phyloP scores from a whole-genome alignment of 2,888 invertebrate genomes.

The Boloria euphrosyne region DNA sequence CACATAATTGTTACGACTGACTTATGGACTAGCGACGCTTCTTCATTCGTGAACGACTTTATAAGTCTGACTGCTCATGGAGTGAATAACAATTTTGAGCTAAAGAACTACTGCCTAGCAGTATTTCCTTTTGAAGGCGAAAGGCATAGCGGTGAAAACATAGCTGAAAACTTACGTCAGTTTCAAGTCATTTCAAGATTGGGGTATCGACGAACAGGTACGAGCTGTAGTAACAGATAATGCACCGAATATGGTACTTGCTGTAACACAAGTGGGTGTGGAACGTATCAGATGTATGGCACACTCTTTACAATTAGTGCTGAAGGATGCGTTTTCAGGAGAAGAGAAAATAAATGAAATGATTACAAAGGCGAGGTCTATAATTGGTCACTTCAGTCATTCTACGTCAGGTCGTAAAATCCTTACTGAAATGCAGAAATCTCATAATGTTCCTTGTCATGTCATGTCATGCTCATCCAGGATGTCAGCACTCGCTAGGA shows the following conservation, averaged over 20 bases:
- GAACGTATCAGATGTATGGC: constrained; percentile 31
- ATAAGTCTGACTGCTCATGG: constrained; percentile 39
- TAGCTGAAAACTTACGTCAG: constrained; percentile 37
- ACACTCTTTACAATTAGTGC: constrained; percentile 40
- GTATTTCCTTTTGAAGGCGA: constrained; percentile 43
- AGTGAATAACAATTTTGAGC: constrained; percentile 38
- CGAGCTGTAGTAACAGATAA: constrained; percentile 44
- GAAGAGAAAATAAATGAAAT: constrained; percentile 37
- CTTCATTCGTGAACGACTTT: constrained; percentile 35
- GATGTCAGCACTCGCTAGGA: constrained; percentile 42
- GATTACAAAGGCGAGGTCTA: constrained; percentile 43
- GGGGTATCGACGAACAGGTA: constrained; percentile 33
- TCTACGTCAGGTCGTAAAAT: constrained; percentile 42
- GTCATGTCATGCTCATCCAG: constrained; percentile 42
- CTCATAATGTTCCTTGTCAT: constrained; percentile 42
- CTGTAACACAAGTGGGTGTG: constrained; percentile 27
- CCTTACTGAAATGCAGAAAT: constrained; percentile 42
- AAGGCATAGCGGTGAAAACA: constrained; percentile 40
- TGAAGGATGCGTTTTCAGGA: constrained; percentile 36
- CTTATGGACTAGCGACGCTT: constrained; percentile 42
- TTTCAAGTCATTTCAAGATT: constrained; percentile 37
- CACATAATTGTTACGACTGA: constrained; percentile 38
- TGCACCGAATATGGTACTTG: constrained; percentile 42
- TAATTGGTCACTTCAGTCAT: constrained; percentile 44
- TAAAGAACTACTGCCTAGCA: constrained; percentile 39